phyloP scores from a whole-genome alignment of 2,888 invertebrate genomes.

The Orthonevra nobilis region DNA sequence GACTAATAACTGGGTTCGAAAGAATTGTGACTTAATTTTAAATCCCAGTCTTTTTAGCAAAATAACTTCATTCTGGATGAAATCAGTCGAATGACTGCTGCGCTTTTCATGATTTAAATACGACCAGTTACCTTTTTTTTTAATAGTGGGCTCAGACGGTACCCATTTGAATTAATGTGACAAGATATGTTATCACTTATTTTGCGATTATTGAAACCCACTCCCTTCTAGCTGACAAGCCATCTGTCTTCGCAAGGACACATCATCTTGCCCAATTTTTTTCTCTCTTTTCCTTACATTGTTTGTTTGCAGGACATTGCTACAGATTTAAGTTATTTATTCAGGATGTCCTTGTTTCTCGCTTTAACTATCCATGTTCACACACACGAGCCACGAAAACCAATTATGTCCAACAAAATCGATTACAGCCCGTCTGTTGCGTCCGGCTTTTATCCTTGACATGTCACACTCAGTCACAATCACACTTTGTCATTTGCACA shows the following conservation, averaged over 20 bases:
- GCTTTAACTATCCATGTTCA: conserved; percentile 13
- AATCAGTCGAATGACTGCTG: too few relatives aligned
- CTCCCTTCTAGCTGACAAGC: background rate
- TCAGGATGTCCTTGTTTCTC: background rate
- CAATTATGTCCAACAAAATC: conserved; percentile 61
- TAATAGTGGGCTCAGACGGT: too few relatives aligned
- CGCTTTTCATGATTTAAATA: too few relatives aligned
- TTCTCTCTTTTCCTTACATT: background rate
- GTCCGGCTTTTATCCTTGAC: background rate
- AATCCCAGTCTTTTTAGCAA: too few relatives aligned
- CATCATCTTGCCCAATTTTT: conserved; percentile 1
- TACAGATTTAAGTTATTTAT: conserved; percentile 36
- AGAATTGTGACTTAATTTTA: too few relatives aligned
- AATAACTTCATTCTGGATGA: too few relatives aligned
- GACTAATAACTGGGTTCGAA: too few relatives aligned
- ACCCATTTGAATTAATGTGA: too few relatives aligned
- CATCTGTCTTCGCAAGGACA: conserved; percentile 34
- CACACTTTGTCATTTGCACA: conserved; percentile 13
- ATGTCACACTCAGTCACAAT: too few relatives aligned
- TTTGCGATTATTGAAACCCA: background rate
- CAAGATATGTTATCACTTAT: conserved; percentile 3
- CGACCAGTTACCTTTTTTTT: too few relatives aligned
- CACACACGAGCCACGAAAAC: conserved; percentile 44
- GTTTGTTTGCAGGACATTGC: conserved; percentile 25
- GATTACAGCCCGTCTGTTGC: conserved; percentile 45